These are phyloP conservation scores for Caenorhabditis sinica DNA, from an alignment of 2,888 invertebrate genomes.

Conservation along the genomic window DNA sequence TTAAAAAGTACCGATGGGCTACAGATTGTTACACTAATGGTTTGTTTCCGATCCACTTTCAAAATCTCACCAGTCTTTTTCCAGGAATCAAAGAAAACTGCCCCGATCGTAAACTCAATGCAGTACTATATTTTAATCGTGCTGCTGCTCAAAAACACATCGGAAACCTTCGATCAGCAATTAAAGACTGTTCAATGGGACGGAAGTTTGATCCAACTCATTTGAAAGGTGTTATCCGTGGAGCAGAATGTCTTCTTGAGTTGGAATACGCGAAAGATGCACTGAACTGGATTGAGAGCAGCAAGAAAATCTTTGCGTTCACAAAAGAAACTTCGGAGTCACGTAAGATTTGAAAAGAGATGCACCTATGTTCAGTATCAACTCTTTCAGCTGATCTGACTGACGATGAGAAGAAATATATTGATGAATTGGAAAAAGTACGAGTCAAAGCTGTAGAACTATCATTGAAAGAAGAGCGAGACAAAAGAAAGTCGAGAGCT, in stretches of 20 bases:
- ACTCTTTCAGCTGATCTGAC: conserved; percentile 62
- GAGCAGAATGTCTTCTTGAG: conserved; percentile 81
- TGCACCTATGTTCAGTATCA: too few relatives aligned
- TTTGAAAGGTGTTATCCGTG: conserved; percentile 86
- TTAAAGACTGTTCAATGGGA: conserved; percentile 91
- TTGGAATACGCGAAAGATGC: conserved; percentile 75
- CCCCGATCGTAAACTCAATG: conserved; percentile 88
- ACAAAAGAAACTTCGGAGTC: conserved; percentile 67
- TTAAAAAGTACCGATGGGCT: conserved; percentile 94
- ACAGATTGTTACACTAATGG: conserved; percentile 91
- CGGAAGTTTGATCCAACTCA: conserved; percentile 86
- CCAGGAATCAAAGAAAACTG: conserved; percentile 89
- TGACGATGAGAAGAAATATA: conserved; percentile 68
- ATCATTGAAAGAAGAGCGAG: conserved; percentile 67
- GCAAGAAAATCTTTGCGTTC: conserved; percentile 65
- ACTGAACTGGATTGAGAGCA: conserved; percentile 76
- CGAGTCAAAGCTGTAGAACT: conserved; percentile 64
- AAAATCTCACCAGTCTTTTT: not conserved
- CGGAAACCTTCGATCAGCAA: conserved; percentile 85
- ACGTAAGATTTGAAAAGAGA: conserved; percentile 3
- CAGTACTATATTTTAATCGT: conserved; percentile 93
- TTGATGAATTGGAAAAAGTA: conserved; percentile 66
- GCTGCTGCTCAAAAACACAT: conserved; percentile 93
- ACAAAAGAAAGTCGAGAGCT: conserved; percentile 65
- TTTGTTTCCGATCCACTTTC: not conserved